Evolutionary conservation across 1,140 invertebrate genomes (phyloP), one percentile per base, ranked within the genome.

Genomic region (Saccostrea echinata): DNA sequence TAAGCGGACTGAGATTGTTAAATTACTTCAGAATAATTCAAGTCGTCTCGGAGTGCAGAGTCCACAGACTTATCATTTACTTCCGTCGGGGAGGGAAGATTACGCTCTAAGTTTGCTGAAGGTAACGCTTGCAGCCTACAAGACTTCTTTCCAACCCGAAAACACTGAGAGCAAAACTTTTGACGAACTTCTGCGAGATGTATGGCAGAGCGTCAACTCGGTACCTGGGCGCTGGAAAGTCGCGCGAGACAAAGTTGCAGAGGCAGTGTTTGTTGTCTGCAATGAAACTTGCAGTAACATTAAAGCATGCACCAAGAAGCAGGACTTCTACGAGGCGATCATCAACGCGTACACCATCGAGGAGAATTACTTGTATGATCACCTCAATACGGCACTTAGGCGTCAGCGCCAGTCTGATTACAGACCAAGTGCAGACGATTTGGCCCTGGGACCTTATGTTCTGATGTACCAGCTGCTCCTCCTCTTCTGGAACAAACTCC

Each of bases 91-190:
- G 4, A 53, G 80, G 30, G 71, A 84, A 18, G 81, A 88, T 83
- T 84, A 86, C 61, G 55, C 30, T n/a, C 71, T 68, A 21, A 80
- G 57, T 27, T 51, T 88, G 21, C 76, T 88, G 3, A 52, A 76
- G n/a, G 24, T 88, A 8, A 88, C 87, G 13, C 51, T 88, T 8
- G 87, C 84, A 52, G 71, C 87, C 0, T 88, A 88, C 80, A 84
- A 86, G 33, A 35, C 52, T 0, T 30, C 84, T 1, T 88, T 88
- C 21, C 80, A 82, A 53, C 87, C 87, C 9, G 21, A 51, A 53
- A 52, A n/a, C 12, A 68, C 68, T 6, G 84, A 86, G 27, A 83
- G 30, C 12, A 86, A 82, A 68, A 21, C 76, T 33, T 33, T 88
- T 8, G 11, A 35, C 0, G 12, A 21, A 24, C 55, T 88, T 24